Evolutionary conservation across 2,888 invertebrate species (phyloP), one percentile per base, ranked within the genome.

Genomic region (Strigamia crassipes): DNA sequence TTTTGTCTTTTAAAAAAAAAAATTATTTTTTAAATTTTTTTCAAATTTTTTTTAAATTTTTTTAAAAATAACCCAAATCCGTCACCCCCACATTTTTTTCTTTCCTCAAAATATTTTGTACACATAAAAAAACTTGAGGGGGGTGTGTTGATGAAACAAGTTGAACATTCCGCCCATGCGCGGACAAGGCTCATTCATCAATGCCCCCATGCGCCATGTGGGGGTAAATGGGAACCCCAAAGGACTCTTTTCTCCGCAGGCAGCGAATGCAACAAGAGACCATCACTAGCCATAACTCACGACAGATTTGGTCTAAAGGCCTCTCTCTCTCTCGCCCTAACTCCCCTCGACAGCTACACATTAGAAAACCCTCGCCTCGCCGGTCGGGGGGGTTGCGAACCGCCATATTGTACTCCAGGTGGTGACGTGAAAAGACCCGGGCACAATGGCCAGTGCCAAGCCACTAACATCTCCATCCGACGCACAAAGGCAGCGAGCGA

Each of bases 261-360:
- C 21, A 23, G 18, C 61, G 18, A 66, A 66, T 66, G 61, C 61
- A 66, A 66, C 61, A 66, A 66, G 61, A 66, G 61, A 66, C 61
- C 61, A 66, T 66, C 61, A 66, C 61, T 21, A 66, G 61, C 61
- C 61, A 66, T 66, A 66, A 66, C 61, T 66, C 61, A 66, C 18
- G 61, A 66, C 61, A 66, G 61, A 66, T 66, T 66, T 66, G 61
- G 61, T 66, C 61, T 66, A 66, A 66, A 66, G 61, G 61, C 61
- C 3, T 27, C 27, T 27, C 27, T 27, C 27, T 18, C 61, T 23
- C 23, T 23, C 38, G 38, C 23, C 61, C 61, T 66, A 66, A 66
- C 61, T 66, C 61, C 61, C 61, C 61, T 21, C 61, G 61, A 66
- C 61, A 66, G 61, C 61, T 21, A 66, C 61, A 46, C 46, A 46